Evolutionary conservation across 2,888 invertebrate species (phyloP).

Genomic region (Kryphioiulus occultus): DNA sequence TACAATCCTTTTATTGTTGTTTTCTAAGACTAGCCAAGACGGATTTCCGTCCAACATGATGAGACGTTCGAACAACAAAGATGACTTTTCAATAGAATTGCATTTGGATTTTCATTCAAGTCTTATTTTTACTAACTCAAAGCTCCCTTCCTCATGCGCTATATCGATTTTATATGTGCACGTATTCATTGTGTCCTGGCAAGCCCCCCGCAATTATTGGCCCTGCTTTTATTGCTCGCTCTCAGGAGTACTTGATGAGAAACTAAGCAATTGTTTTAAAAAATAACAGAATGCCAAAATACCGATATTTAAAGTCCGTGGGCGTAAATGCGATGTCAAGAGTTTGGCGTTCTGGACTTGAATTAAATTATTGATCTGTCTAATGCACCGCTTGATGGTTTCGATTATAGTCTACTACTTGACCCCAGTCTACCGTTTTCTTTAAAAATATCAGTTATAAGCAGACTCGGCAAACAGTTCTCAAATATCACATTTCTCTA

Average conservation of each 20-base stretch:
- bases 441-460: not conserved
- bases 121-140: not conserved
- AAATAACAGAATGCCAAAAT: not conserved
- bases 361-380: slow-evolving; percentile 8
- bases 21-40: not conserved
- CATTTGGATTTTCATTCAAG: slow-evolving; percentile 1
- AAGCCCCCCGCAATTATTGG: slow-evolving; percentile 23
- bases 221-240: not conserved
- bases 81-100: slow-evolving; percentile 17
- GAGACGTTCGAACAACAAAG: slow-evolving; percentile 23
- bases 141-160: slow-evolving; percentile 2
- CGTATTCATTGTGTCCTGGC: not conserved
- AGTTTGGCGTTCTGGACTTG: not conserved
- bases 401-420: not conserved
- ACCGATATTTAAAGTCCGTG: not conserved
- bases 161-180: slow-evolving; percentile 29
- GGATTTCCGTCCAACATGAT: slow-evolving; percentile 23
- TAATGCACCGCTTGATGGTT: not conserved
- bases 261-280: not conserved
- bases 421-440: not conserved
- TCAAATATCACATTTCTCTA: not conserved
- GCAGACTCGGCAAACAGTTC: not conserved
- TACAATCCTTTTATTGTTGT: slow-evolving; percentile 4
- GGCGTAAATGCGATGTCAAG: not conserved
- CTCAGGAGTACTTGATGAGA: slow-evolving; percentile 9